These are phyloP conservation scores for Apocheima hispidaria DNA, from an alignment of 2,888 invertebrate species.

Conservation along the genomic window DNA sequence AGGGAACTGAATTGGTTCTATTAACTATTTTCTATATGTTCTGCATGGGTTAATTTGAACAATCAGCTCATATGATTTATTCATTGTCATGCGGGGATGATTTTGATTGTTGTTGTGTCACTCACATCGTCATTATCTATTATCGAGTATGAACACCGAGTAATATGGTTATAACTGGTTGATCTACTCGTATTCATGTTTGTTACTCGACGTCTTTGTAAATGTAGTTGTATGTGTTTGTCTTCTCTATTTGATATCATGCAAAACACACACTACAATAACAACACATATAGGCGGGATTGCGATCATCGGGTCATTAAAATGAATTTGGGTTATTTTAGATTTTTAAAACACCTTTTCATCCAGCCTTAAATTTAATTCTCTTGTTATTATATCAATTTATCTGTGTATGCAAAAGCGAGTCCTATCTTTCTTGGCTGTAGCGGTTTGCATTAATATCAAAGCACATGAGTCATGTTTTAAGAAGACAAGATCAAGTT, in stretches of 20 bases:
- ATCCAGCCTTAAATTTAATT: slow-evolving; percentile 18
- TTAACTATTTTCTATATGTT: slow-evolving; percentile 32
- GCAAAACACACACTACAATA: slow-evolving; percentile 71
- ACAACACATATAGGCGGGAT: slow-evolving; percentile 76
- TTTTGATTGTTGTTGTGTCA: slow-evolving; percentile 31
- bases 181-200: slow-evolving; percentile 17
- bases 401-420: slow-evolving; percentile 67
- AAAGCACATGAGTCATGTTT: slow-evolving; percentile 71
- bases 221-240: slow-evolving; percentile 30
- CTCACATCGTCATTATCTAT: slow-evolving; percentile 27
- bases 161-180: slow-evolving; percentile 18
- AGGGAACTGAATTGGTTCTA: slow-evolving; percentile 22
- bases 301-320: slow-evolving; percentile 81
- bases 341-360: slow-evolving; percentile 20
- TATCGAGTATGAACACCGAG: slow-evolving; percentile 26
- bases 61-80: slow-evolving; percentile 26
- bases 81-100: slow-evolving; percentile 46
- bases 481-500: slow-evolving; percentile 63
- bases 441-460: slow-evolving; percentile 72
- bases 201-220: slow-evolving; percentile 26
- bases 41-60: slow-evolving; percentile 24
- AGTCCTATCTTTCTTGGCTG: slow-evolving; percentile 59
- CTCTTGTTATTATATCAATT: slow-evolving; percentile 30
- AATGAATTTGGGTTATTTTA: slow-evolving; percentile 19
- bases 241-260: slow-evolving; percentile 64